Evolutionary conservation across 2,113 vertebrate species (phyloP).

Genomic region (Heterotis niloticus): DNA sequence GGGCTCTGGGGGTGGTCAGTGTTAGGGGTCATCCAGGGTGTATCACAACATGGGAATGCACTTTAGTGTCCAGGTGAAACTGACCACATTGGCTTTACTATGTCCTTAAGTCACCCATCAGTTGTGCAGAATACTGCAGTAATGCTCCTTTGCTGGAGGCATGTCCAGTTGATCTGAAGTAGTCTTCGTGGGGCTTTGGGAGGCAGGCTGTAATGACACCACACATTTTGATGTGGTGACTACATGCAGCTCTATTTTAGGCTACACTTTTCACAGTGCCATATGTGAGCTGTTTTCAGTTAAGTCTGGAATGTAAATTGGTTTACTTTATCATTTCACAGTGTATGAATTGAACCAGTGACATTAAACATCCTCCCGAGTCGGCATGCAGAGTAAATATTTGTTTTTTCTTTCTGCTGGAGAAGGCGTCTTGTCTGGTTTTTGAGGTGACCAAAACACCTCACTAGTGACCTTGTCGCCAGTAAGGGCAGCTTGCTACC

Average conservation of each 20-base stretch:
- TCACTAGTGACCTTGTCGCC: too few relatives aligned
- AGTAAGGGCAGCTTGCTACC: too few relatives aligned
- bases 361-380: constrained; percentile 29
- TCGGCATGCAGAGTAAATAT: constrained; percentile 10
- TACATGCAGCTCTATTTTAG: not conserved
- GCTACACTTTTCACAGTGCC: not conserved
- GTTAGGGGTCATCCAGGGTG: too few relatives aligned
- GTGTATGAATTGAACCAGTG: constrained; percentile 37
- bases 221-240: too few relatives aligned
- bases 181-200: not conserved
- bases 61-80: too few relatives aligned
- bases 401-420: constrained; percentile 10
- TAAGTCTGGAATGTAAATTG: constrained; percentile 37
- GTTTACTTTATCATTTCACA: constrained; percentile 22
- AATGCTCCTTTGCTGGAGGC: not conserved
- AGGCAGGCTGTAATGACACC: not conserved
- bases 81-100: not conserved
- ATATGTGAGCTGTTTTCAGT: not conserved
- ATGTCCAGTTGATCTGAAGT: constrained; percentile 3
- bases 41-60: too few relatives aligned
- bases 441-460: not conserved
- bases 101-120: constrained; percentile 17
- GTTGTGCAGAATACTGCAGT: not conserved
- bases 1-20: too few relatives aligned
- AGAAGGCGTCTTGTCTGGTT: not conserved